Percentiles rank a stretch among this genome's conserved stretches.
Evolutionary conservation across 1,140 invertebrate species (phyloP).

Genomic region (Habropoda laboriosa): DNA sequence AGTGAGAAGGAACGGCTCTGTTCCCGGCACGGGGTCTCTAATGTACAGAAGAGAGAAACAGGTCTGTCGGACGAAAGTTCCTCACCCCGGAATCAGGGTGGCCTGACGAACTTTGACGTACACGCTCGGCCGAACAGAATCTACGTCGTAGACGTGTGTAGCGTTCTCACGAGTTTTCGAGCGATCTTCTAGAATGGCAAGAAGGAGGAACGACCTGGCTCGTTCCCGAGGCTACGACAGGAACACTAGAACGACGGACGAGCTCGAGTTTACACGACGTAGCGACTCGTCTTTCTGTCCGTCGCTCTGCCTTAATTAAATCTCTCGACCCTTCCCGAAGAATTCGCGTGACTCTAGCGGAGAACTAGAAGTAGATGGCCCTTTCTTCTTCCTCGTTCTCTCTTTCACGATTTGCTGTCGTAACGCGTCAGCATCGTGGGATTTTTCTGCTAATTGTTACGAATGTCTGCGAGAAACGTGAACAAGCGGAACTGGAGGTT

Average conservation of each 20-base stretch:
- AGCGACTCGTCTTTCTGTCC: constrained; percentile 67
- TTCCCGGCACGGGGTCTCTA: constrained; percentile 18
- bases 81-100: constrained; percentile 41
- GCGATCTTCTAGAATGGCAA: constrained; percentile 56
- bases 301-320: constrained; percentile 71
- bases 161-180: constrained; percentile 64
- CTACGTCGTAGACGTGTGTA: constrained; percentile 57
- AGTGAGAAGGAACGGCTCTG: constrained; percentile 1
- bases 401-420: constrained; percentile 44
- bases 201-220: constrained; percentile 54
- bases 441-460: constrained; percentile 42
- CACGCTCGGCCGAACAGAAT: constrained; percentile 62
- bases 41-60: constrained; percentile 48
- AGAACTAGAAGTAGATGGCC: constrained; percentile 52
- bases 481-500: too few relatives aligned
- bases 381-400: constrained; percentile 12
- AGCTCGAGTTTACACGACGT: constrained; percentile 66
- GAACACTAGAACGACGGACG: constrained; percentile 34
- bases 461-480: background rate
- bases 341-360: constrained; percentile 46
- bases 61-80: constrained; percentile 50
- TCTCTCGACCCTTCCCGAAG: constrained; percentile 69
- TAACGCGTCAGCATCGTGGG: constrained; percentile 17
- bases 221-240: constrained; percentile 54
- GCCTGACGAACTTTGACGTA: constrained; percentile 62